Percentiles rank a stretch among this genome's conserved stretches.
These are phyloP conservation scores for Catostomus latipinnis DNA, from an alignment of 2,797 vertebrate species.

Conservation along the genomic window DNA sequence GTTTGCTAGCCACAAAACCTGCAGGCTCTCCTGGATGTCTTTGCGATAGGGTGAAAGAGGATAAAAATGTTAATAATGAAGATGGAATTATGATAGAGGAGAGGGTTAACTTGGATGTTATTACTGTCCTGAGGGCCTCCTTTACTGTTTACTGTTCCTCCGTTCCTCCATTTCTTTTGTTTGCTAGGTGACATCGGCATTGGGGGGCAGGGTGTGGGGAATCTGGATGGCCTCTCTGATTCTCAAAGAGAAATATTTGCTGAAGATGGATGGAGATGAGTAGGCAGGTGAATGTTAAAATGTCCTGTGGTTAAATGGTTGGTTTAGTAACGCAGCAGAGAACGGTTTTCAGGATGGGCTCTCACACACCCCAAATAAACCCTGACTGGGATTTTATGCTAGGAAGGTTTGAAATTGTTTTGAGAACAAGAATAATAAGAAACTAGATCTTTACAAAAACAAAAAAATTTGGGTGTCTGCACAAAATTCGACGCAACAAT, in stretches of 20 bases:
- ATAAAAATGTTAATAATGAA: slow-evolving; percentile 33
- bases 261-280: slow-evolving; percentile 33
- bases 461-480: not conserved
- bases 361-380: slow-evolving; percentile 2
- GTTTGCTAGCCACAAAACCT: slow-evolving; percentile 39
- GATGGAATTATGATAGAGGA: slow-evolving; percentile 35
- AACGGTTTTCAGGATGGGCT: slow-evolving; percentile 6
- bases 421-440: not conserved
- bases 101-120: slow-evolving; percentile 43
- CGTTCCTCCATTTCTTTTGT: slow-evolving; percentile 45
- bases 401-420: not conserved
- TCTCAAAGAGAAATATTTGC: slow-evolving; percentile 37
- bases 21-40: slow-evolving; percentile 33
- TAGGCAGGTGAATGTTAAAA: slow-evolving; percentile 28
- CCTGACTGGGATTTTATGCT: not conserved
- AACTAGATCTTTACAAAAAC: not conserved
- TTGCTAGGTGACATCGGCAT: slow-evolving; percentile 46
- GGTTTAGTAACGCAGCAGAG: not conserved
- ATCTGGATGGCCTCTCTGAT: slow-evolving; percentile 11
- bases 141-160: too few species aligned
- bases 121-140: slow-evolving; percentile 56
- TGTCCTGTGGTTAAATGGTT: not conserved
- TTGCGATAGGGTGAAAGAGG: slow-evolving; percentile 15
- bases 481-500: not conserved
- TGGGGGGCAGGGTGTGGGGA: slow-evolving; percentile 46